Evolutionary conservation across 1,140 invertebrate species (phyloP).

Genomic region (Hyphantria cunea): DNA sequence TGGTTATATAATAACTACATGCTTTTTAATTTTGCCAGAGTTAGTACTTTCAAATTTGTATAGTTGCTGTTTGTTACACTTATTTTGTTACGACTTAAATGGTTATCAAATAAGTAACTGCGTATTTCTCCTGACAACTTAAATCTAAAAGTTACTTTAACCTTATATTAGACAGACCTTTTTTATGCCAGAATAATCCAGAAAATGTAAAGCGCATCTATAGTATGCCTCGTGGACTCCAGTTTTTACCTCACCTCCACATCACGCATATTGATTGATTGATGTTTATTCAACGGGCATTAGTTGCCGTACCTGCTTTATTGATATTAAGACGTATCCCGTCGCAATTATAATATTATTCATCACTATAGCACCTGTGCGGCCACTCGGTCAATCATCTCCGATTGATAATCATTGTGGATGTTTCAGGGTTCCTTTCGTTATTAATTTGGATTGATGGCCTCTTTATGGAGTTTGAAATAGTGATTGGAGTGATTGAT

Average conservation of each 20-base stretch:
- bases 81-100: too few relatives aligned
- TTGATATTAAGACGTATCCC: constrained; percentile 59
- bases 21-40: too few relatives aligned
- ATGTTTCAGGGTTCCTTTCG: constrained; percentile 9
- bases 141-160: too few relatives aligned
- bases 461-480: background rate
- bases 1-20: too few relatives aligned
- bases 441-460: constrained; percentile 36
- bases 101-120: too few relatives aligned
- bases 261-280: constrained; percentile 63
- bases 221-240: constrained; percentile 25
- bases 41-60: too few relatives aligned
- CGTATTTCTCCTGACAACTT: too few relatives aligned
- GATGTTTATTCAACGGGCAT: constrained; percentile 62
- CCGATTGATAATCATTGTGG: constrained; percentile 24
- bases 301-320: constrained; percentile 51
- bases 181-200: too few relatives aligned
- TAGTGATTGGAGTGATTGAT: constrained; percentile 1
- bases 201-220: constrained; percentile 27
- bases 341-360: constrained; percentile 64
- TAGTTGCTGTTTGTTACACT: too few relatives aligned
- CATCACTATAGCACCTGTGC: constrained; percentile 38
- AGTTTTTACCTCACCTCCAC: constrained; percentile 54
- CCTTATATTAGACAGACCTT: too few relatives aligned
- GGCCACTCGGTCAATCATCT: constrained; percentile 25